These are phyloP conservation scores for Tamandua tetradactyla DNA, from an alignment of 2,797 vertebrate genomes.

Conservation along the genomic window DNA sequence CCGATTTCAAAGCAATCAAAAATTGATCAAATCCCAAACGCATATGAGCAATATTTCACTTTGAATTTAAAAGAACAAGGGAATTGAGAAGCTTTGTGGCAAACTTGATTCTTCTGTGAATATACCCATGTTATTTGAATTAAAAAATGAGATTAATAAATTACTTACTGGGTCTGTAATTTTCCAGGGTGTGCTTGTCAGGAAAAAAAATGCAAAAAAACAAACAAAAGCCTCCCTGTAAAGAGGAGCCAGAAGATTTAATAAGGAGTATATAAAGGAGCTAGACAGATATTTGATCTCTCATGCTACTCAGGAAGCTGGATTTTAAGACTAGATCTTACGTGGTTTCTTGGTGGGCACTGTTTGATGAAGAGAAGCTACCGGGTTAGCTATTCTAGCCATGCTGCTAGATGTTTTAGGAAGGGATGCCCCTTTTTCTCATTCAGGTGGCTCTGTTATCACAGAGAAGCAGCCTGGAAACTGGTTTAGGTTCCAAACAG, in stretches of 20 bases:
- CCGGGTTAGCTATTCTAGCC: not conserved
- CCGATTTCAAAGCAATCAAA: conserved; percentile 59
- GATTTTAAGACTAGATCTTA: not conserved
- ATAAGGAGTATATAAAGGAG: not conserved
- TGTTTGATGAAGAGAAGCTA: not conserved
- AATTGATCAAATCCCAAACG: not conserved
- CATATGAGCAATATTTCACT: not conserved
- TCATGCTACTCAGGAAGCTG: not conserved
- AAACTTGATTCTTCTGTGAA: conserved; percentile 27
- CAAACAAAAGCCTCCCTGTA: not conserved
- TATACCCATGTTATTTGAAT: not conserved
- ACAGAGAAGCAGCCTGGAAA: not conserved
- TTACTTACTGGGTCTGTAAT: not conserved
- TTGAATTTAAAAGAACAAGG: conserved; percentile 23
- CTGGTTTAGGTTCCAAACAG: not conserved
- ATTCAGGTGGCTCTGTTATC: not conserved
- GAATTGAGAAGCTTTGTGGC: not conserved
- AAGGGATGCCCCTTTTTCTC: not conserved
- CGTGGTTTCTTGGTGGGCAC: not conserved
- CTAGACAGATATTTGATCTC: not conserved
- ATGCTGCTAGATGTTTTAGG: not conserved
- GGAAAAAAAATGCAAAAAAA: not conserved
- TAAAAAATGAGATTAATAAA: not conserved
- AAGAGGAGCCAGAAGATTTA: not conserved
- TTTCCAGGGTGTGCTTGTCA: not conserved